A percentile compares a stretch with the other conserved stretches of the same genome.
Evolutionary conservation across 2,888 invertebrate genomes (phyloP).

Genomic region (Drosophila conformis): DNA sequence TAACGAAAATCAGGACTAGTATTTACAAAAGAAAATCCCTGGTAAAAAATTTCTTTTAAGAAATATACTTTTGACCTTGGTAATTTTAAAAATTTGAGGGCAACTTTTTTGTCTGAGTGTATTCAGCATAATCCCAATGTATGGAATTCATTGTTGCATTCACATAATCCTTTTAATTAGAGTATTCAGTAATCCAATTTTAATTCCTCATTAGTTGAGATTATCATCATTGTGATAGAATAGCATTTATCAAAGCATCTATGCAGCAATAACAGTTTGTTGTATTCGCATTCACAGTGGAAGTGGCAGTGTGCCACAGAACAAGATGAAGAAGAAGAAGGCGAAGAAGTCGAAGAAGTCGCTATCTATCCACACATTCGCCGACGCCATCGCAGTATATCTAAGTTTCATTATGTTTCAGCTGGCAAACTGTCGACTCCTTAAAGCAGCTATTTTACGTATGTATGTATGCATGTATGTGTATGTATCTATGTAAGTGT

Average conservation of each 20-base stretch:
- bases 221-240: conserved; percentile 66
- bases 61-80: not conserved
- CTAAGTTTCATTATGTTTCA: conserved; percentile 36
- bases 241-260: conserved; percentile 63
- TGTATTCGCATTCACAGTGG: conserved; percentile 39
- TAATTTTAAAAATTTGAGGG: not conserved
- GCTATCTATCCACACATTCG: conserved; percentile 51
- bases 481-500: conserved; percentile 27
- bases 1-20: not conserved
- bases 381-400: conserved; percentile 19
- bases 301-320: conserved; percentile 6
- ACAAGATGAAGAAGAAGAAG: not conserved
- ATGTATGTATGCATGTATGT: not conserved
- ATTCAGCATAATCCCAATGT: conserved; percentile 28
- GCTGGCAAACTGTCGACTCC: conserved; percentile 25
- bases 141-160: conserved; percentile 50
- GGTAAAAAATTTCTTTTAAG: not conserved
- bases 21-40: not conserved
- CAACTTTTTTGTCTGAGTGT: not conserved
- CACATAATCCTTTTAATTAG: conserved; percentile 61
- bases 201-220: conserved; percentile 73
- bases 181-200: conserved; percentile 62
- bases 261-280: conserved; percentile 53
- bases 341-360: conserved; percentile 20
- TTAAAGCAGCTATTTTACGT: conserved; percentile 13